Percentiles rank a stretch among this genome's conserved stretches.
Conservation (phyloP, 2,888 invertebrate species). For the Pyrocoelia pectoralis region DNA sequence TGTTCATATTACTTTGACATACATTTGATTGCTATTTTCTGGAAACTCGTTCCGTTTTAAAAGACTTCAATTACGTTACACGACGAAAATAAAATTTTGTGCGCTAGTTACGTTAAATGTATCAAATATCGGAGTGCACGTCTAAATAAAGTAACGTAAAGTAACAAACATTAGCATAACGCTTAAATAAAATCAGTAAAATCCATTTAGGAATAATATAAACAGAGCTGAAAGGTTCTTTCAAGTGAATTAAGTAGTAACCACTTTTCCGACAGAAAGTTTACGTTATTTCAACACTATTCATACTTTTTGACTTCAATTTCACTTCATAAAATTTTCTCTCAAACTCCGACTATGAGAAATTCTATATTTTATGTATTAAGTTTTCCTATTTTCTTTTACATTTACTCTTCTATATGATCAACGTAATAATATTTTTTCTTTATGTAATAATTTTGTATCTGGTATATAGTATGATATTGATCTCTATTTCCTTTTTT, state of each 20-base stretch:
- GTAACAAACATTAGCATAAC: not conserved
- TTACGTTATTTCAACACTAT: conserved; percentile 6
- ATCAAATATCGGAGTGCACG: not conserved
- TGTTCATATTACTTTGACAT: too few species aligned
- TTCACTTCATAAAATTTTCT: conserved; percentile 4
- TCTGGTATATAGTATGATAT: not conserved
- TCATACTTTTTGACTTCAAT: conserved; percentile 1
- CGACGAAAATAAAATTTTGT: too few species aligned
- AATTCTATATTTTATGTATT: not conserved
- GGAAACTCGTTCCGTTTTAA: too few species aligned
- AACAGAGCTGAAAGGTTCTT: conserved; percentile 10
- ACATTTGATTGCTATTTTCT: too few species aligned
- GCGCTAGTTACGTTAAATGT: too few species aligned
- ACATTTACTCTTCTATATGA: not conserved
- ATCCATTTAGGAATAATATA: conserved; percentile 10
- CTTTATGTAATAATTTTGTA: not conserved
- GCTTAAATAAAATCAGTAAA: conserved; percentile 4
- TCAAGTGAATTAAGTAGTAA: conserved; percentile 12
- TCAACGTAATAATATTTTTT: not conserved
- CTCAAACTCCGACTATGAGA: not conserved
- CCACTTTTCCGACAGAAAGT: conserved; percentile 9
- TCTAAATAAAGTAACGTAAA: conserved; percentile 1
- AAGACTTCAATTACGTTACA: too few species aligned
- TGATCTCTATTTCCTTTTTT: not conserved
- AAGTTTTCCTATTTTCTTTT: conserved; percentile 1